Base-by-base conservation (phyloP, 2,888 invertebrate genomes). In the Athalia rosae region DNA sequence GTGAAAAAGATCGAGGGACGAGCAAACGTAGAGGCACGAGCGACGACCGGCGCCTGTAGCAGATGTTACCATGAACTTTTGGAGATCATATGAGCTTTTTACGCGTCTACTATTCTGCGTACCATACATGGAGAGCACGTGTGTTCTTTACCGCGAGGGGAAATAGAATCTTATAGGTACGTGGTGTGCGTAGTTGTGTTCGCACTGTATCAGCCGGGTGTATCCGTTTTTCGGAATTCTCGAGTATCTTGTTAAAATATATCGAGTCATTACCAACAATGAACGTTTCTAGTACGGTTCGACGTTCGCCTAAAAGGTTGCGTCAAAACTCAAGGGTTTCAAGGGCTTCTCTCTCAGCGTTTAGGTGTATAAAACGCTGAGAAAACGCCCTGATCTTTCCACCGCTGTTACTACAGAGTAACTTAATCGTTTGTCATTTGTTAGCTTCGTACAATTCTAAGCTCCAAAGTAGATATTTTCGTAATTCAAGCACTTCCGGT, bases 201-300 rank as follows among this genome's bases (percentile, higher is more conserved):
- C n/a, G 59, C 28, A 13, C 47, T 28, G 28, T 28, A 28, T 28
- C 28, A 28, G 28, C 28, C 28, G 28, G 28, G 58, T 50, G 28
- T 74, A 74, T 74, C 74, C 74, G 74, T 74, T 74, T 61, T 74
- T 50, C 50, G n/a, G 47, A 62, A 74, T 48, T 74, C 74, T 74
- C 48, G 74, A 74, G 74, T 74, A 74, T 74, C 74, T 50, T 47
- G 74, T 48, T 74, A 61, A 74, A 74, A 74, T 74, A 28, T 28
- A 74, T 74, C 74, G 74, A 28, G 61, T 74, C 74, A 62, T 74
- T 74, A 74, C 61, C 41, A 61, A 74, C 74, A 74, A 74, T 74
- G 48, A 74, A 61, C 48, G 56, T 5, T 43, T 45, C 71, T 71
- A 56, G 71, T 6, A 64, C 41, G n/a, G 43, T 56, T 58, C 43